phyloP scores from a whole-genome alignment of 2,113 vertebrate species.

The Prochilodus magdalenae region DNA sequence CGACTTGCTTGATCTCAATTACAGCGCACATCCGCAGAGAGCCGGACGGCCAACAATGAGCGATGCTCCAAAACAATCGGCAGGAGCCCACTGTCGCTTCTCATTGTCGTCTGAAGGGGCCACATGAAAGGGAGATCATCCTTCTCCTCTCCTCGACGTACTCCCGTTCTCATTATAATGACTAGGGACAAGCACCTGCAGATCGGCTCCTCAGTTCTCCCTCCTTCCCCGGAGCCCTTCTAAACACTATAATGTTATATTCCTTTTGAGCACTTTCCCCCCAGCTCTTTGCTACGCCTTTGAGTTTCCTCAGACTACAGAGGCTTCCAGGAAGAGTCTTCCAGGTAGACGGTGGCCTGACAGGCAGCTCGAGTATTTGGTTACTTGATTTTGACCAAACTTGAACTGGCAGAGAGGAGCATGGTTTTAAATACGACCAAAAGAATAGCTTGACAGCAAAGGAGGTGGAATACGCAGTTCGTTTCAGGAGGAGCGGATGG shows the following conservation, averaged over 20 bases:
- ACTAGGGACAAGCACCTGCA: constrained; percentile 78
- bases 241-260: constrained; percentile 70
- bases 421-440: background rate
- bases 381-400: constrained; percentile 67
- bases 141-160: constrained; percentile 62
- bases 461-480: background rate
- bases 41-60: constrained; percentile 46
- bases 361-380: constrained; percentile 66
- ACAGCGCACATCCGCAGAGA: constrained; percentile 32
- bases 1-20: constrained; percentile 58
- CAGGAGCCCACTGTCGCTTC: constrained; percentile 41
- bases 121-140: constrained; percentile 48
- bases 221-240: constrained; percentile 64
- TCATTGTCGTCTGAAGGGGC: constrained; percentile 26
- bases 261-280: constrained; percentile 71
- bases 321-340: constrained; percentile 27
- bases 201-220: constrained; percentile 69
- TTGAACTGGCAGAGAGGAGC: constrained; percentile 30
- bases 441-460: constrained; percentile 5
- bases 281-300: constrained; percentile 66
- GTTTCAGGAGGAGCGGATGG: background rate
- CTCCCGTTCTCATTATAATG: constrained; percentile 77
- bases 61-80: constrained; percentile 40
- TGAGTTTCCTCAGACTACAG: constrained; percentile 69
- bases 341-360: constrained; percentile 49